Evolutionary conservation across 2,113 vertebrate genomes (phyloP).

Genomic region (Dolichotis patagonum): DNA sequence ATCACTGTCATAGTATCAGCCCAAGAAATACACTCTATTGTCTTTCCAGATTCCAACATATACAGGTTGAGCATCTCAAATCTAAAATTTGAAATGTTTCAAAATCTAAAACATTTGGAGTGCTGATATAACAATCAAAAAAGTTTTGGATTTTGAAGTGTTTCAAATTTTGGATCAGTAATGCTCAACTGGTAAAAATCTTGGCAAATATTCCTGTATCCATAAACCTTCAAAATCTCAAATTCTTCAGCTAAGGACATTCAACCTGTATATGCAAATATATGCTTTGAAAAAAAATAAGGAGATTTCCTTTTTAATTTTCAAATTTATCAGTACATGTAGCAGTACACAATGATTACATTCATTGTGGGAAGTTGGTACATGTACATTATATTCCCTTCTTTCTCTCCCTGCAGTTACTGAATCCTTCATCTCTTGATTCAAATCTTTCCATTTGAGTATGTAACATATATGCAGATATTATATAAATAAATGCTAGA

Average conservation of each 20-base stretch:
- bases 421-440: not conserved
- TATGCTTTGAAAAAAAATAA: not conserved
- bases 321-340: not conserved
- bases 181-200: not conserved
- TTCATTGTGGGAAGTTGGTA: not conserved
- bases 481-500: not conserved
- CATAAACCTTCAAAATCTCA: not conserved
- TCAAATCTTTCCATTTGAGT: not conserved
- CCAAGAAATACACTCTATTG: not conserved
- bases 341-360: not conserved
- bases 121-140: not conserved
- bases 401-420: not conserved
- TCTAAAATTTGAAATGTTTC: not conserved
- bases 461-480: not conserved
- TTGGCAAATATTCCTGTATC: not conserved
- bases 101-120: not conserved
- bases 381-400: not conserved
- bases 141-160: not conserved
- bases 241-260: not conserved
- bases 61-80: not conserved
- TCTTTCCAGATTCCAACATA: not conserved
- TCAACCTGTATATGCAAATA: not conserved
- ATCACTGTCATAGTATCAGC: not conserved
- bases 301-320: not conserved
- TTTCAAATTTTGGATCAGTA: slow-evolving; percentile 12